Evolutionary conservation across 2,797 vertebrate genomes (phyloP).

Genomic region (Syngnathus rostellatus): DNA sequence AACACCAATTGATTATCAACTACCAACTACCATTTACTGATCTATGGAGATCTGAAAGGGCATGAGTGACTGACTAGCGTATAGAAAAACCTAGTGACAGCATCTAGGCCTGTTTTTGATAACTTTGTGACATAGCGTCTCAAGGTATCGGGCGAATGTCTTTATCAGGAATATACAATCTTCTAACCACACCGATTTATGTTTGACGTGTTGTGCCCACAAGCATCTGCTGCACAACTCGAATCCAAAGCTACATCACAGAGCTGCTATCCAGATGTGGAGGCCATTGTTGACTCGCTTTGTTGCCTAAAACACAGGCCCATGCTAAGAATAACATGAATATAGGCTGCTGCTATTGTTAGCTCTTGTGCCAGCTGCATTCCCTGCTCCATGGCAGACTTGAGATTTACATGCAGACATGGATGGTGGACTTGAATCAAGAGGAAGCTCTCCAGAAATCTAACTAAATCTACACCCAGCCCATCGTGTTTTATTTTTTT

Average conservation of each 20-base stretch:
- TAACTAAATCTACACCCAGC: neutral
- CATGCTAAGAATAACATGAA: conserved; percentile 37
- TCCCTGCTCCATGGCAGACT: conserved; percentile 26
- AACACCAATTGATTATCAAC: no score
- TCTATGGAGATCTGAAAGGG: neutral
- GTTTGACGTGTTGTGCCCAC: neutral
- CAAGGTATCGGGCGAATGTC: neutral
- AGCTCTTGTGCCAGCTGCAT: conserved; percentile 16
- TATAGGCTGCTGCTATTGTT: conserved; percentile 38
- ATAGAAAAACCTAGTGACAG: neutral
- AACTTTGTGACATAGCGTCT: no score
- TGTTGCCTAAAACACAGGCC: conserved; percentile 38
- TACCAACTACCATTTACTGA: neutral
- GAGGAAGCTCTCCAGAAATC: conserved; percentile 41
- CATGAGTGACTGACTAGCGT: neutral
- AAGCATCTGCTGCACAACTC: neutral
- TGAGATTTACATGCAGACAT: conserved; percentile 1
- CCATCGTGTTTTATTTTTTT: conserved; percentile 20
- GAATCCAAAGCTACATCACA: conserved; percentile 12
- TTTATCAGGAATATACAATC: conserved; percentile 3
- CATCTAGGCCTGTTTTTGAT: neutral
- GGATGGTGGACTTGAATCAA: conserved; percentile 39
- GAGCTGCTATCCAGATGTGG: conserved; percentile 45
- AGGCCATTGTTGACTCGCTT: conserved; percentile 16
- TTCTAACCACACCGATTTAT: neutral